These are phyloP conservation scores for Cheilosia vulpina DNA, from an alignment of 2,888 invertebrate genomes.

Conservation along the genomic window DNA sequence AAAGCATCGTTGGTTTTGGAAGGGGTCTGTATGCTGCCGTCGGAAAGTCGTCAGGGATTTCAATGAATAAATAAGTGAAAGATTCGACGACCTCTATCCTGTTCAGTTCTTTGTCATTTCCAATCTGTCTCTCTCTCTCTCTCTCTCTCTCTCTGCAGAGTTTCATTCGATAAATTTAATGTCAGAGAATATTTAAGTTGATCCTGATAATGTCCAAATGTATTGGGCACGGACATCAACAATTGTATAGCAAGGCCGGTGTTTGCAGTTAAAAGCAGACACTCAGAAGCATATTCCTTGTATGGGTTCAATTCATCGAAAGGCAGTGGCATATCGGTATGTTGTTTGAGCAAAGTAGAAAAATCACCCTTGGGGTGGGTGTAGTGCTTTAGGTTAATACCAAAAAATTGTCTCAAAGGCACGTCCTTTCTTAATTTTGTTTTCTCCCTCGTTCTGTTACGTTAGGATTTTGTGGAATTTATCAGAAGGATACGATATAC, in stretches of 20 bases:
- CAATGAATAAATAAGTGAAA: conserved; percentile 60
- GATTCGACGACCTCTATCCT: conserved; percentile 12
- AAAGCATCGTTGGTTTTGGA: conserved; percentile 8
- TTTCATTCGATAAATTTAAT: conserved; percentile 51
- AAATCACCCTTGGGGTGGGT: conserved; percentile 26
- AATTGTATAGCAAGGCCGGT: conserved; percentile 19
- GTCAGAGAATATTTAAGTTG: conserved; percentile 60
- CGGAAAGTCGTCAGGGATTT: conserved; percentile 36
- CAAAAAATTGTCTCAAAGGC: conserved; percentile 65
- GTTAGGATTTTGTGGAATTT: conserved; percentile 63
- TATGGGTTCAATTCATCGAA: conserved; percentile 48
- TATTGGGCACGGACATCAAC: conserved; percentile 49
- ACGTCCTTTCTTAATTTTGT: conserved; percentile 67
- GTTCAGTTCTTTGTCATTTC: background rate
- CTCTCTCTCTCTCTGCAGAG: background rate
- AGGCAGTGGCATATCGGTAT: conserved; percentile 32
- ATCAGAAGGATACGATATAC: conserved; percentile 50
- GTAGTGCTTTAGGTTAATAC: conserved; percentile 57
- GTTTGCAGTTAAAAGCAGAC: conserved; percentile 57
- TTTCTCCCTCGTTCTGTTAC: conserved; percentile 47
- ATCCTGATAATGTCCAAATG: conserved; percentile 63
- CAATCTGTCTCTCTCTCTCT: background rate
- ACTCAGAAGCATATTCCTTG: conserved; percentile 32
- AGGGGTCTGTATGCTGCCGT: background rate
- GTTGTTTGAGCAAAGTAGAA: conserved; percentile 10